Base-by-base conservation (phyloP, 1,140 invertebrate species). In the Acromyrmex charruanus region DNA sequence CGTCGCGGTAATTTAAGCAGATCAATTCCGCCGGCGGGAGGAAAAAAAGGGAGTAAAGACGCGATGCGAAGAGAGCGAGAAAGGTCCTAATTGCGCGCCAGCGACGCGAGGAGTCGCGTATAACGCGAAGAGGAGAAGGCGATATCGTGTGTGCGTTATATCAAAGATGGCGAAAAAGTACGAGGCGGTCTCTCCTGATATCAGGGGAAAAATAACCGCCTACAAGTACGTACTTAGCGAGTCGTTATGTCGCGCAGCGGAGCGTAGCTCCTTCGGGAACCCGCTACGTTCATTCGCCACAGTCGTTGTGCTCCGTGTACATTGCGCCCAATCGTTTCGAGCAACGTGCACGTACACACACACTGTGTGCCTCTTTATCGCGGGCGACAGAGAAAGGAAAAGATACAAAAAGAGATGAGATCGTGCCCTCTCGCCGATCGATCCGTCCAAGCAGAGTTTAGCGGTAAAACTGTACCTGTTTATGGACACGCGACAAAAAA, bases 151-250 rank as follows among this genome's bases (percentile, higher is more conserved):
- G 55, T 51, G 55, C 49, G 18, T 66, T 87, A 81, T 85, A 80
- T 86, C 71, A 91, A 91, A 88, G 69, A 89, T 87, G 82, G 85
- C 87, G 87, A 89, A 86, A 85, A 91, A 71, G 81, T 80, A 84
- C 18, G 75, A 91, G 87, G 77, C 88, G 75, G 87, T 61, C 75
- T 65, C 71, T 68, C 39, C 71, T 65, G 75, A 89, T 87, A 90
- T 82, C 82, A 88, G 90, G 85, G 85, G 77, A 90, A 92, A 92
- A 93, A 94, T 93, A 87, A 93, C 87, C 88, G 89, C 74, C 88
- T 90, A 87, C 88, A 92, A 92, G 86, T 91, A 91, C 88, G 89
- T 93, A 91, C 92, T 94, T 94, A 93, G 89, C 90, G 90, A 90
- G 81, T 88, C 72, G 89, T 94, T 93, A 94, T 61, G 63, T 61